Conservation (phyloP, 2,113 vertebrate genomes). For the Pomatostomus ruficeps region DNA sequence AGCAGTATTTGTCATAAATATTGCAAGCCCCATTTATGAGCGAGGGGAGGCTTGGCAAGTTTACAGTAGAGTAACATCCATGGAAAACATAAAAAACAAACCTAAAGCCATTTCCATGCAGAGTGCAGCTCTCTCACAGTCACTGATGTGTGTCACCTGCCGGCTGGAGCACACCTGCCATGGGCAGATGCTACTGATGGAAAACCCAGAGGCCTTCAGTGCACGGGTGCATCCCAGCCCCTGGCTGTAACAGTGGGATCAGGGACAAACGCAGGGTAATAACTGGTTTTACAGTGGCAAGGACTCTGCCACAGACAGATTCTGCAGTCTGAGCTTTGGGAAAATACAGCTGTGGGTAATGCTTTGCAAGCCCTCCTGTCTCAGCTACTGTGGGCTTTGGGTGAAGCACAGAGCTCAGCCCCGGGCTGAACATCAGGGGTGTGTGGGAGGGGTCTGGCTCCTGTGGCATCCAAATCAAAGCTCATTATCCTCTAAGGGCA, state of each 20-base stretch:
- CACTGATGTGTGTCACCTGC: not conserved
- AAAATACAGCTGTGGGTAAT: not conserved
- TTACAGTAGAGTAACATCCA: not conserved
- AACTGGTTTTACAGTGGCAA: not conserved
- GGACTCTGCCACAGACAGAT: not conserved
- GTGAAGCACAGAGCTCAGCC: not conserved
- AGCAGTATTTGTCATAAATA: conserved; percentile 27
- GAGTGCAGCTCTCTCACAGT: not conserved
- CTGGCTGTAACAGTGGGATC: not conserved
- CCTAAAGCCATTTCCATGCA: not conserved
- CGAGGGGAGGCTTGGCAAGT: not conserved
- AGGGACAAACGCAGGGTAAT: not conserved
- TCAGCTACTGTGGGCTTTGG: not conserved
- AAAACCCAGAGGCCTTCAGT: not conserved
- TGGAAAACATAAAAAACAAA: not conserved
- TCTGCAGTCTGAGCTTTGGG: not conserved
- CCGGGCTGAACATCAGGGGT: not conserved
- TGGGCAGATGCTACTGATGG: not conserved
- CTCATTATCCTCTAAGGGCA: not conserved
- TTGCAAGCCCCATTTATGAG: not conserved
- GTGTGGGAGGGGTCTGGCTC: not conserved
- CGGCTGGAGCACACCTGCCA: not conserved
- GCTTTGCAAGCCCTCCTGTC: not conserved
- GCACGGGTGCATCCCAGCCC: not conserved
- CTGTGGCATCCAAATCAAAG: not conserved